These are phyloP conservation scores for Chionoecetes opilio DNA, from an alignment of 1,140 invertebrate genomes.

Conservation along the genomic window DNA sequence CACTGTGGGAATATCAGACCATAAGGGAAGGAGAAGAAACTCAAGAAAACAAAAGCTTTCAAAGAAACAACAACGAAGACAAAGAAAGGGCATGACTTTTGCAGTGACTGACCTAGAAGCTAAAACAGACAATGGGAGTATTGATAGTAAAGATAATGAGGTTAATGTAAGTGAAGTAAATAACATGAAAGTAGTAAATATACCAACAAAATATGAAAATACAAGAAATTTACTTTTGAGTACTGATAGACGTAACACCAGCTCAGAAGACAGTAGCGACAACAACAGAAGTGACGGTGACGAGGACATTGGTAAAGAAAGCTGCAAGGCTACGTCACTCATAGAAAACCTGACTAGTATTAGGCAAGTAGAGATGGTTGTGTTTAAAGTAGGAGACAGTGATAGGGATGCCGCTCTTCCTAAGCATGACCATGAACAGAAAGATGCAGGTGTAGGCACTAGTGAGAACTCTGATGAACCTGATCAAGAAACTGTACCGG, in stretches of 20 bases:
- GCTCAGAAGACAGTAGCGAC: background rate
- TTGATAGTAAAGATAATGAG: background rate
- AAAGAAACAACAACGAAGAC: background rate
- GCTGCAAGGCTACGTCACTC: no score
- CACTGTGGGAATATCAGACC: no score
- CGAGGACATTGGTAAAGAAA: background rate
- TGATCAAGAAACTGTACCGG: no score
- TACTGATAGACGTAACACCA: background rate
- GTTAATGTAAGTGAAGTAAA: background rate
- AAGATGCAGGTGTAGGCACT: background rate
- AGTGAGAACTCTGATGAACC: background rate
- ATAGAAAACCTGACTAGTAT: background rate
- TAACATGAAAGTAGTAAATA: background rate
- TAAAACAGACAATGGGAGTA: background rate
- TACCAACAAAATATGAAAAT: background rate
- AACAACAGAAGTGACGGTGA: background rate
- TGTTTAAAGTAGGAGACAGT: background rate
- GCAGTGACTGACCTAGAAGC: constrained; percentile 40
- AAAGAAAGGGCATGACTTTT: constrained; percentile 35
- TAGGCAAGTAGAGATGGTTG: background rate
- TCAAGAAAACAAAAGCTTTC: background rate
- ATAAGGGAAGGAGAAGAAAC: no score
- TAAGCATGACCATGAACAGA: background rate
- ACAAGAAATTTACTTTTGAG: background rate
- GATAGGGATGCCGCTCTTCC: background rate